Evolutionary conservation across 1,140 invertebrate genomes (phyloP).

Genomic region (Pteromalus puparum): DNA sequence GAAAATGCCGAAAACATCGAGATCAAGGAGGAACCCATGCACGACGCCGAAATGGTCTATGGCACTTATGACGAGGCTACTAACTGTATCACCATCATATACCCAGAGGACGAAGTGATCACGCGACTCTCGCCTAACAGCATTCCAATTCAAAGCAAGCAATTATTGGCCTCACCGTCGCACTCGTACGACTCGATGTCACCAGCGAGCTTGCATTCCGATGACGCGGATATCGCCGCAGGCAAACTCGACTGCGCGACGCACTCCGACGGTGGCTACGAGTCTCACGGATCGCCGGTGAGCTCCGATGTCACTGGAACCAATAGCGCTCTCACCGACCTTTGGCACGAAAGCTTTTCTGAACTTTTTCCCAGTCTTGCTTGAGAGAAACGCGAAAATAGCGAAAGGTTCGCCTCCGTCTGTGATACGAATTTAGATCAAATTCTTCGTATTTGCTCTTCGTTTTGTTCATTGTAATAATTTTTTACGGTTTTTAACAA

Average conservation of each 20-base stretch:
- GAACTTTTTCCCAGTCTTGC: slow-evolving; percentile 79
- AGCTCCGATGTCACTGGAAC: slow-evolving; percentile 43
- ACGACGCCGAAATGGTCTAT: slow-evolving; percentile 75
- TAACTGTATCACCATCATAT: slow-evolving; percentile 84
- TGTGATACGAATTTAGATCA: slow-evolving; percentile 48
- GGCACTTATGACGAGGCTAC: slow-evolving; percentile 83
- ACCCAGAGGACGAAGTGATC: slow-evolving; percentile 76
- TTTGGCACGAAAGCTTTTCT: slow-evolving; percentile 80
- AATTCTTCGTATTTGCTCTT: not conserved
- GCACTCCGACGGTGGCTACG: slow-evolving; percentile 71
- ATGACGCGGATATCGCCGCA: slow-evolving; percentile 61
- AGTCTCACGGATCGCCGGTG: slow-evolving; percentile 70
- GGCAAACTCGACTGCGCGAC: slow-evolving; percentile 60
- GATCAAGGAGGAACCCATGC: slow-evolving; percentile 58
- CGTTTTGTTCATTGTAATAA: slow-evolving; percentile 18
- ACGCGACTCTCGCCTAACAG: slow-evolving; percentile 39
- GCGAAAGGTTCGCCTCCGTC: slow-evolving; percentile 29
- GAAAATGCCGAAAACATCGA: slow-evolving; percentile 46
- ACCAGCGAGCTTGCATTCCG: slow-evolving; percentile 63
- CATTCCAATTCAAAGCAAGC: not conserved
- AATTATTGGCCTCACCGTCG: slow-evolving; percentile 57
- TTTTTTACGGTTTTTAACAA: not conserved
- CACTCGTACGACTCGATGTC: slow-evolving; percentile 67
- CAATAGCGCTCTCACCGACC: slow-evolving; percentile 72
- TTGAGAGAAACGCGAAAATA: slow-evolving; percentile 59